Evolutionary conservation across 1,140 invertebrate genomes (phyloP).

Genomic region (Heliothis virescens): DNA sequence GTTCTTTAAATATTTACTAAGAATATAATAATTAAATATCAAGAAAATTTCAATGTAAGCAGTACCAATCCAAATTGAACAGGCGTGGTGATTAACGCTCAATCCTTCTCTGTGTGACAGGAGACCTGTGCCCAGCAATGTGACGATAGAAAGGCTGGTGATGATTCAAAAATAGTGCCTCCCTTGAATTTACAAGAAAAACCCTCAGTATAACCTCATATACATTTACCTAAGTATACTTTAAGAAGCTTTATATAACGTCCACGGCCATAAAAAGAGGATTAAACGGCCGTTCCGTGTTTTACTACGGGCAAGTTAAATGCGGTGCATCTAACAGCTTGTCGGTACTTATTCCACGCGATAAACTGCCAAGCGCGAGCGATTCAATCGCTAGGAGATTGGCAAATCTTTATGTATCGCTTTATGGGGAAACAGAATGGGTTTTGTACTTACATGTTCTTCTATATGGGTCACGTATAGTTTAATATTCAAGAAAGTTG

Average conservation of each 20-base stretch:
- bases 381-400: background rate
- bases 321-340: constrained; percentile 18
- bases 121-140: no score
- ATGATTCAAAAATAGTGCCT: no score
- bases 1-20: background rate
- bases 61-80: background rate
- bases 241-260: no score
- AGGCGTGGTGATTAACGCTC: no score
- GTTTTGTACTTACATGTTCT: background rate
- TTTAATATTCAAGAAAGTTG: background rate
- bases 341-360: background rate
- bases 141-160: no score
- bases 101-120: no score
- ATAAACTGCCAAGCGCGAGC: background rate
- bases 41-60: no score
- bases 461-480: background rate
- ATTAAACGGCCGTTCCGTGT: constrained; percentile 1
- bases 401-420: background rate
- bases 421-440: background rate
- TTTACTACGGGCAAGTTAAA: constrained; percentile 16
- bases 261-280: background rate
- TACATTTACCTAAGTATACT: no score
- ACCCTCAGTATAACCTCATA: no score
- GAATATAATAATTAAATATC: no score
- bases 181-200: no score